Evolutionary conservation across 2,888 invertebrate genomes (phyloP), one percentile per base, ranked within the genome.

Genomic region (Rhingia campestris): DNA sequence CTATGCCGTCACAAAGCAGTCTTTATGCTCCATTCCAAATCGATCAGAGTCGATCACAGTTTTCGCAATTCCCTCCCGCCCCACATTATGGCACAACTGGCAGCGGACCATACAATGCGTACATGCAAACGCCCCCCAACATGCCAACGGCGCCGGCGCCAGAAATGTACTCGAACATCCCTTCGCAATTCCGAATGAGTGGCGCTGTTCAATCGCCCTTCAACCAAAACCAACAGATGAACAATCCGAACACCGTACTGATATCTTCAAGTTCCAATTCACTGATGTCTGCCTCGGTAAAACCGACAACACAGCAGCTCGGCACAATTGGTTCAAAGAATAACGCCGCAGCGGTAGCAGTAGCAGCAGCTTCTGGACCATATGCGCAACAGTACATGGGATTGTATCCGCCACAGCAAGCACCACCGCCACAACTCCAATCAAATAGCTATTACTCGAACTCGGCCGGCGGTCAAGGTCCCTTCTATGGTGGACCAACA

Each of bases 231-330:
- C 96, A 96, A 88, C 93, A 96, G 87, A 93, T 94, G 86, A 96
- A 94, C 90, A 97, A 95, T 91, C 97, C 96, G 61, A 97, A 95
- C 89, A 97, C 97, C 14, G 96, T 97, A 87, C 94, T 97, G 88
- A 97, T 97, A 87, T 96, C 97, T 45, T 96, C 97, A 86, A 95
- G 96, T 73, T 96, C 97, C 77, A 97, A 97, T 91, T 96, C 96
- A 41, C 93, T 97, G 87, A 97, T 97, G 97, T 96, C 97, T 4
- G 95, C 96, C 43, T 95, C 95, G 80, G 96, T 97, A 64, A 97
- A 88, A 90, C 95, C 96, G 10, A 94, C 95, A 43, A 94, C 94
- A 82, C 96, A 96, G 91, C 95, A 95, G 88, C 95, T 97, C 87
- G 96, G 96, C 86, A 96, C 97, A 75, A 97, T 97, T 87, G 96